phyloP scores from a whole-genome alignment of 2,113 vertebrate genomes.

The Pithys albifrons region DNA sequence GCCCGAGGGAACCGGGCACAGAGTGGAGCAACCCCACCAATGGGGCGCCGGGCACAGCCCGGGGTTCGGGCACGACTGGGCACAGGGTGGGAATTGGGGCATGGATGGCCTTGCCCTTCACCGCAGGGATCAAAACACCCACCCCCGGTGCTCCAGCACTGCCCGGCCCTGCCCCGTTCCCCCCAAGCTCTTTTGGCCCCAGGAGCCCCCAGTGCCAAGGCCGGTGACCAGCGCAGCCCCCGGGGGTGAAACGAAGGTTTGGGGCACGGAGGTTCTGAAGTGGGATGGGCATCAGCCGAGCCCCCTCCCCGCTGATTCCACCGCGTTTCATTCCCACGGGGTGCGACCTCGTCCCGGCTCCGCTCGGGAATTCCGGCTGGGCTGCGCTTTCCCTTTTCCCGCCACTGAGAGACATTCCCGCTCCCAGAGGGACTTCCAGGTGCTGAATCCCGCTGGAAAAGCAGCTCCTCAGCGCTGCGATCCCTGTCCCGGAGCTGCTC shows the following conservation, averaged over 20 bases:
- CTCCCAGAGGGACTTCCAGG: background rate
- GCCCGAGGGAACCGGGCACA: background rate
- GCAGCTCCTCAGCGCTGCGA: accelerated
- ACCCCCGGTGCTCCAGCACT: background rate
- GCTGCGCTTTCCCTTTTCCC: background rate
- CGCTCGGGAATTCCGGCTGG: accelerated
- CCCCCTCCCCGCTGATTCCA: accelerated
- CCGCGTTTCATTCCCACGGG: accelerated
- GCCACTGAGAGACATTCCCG: background rate
- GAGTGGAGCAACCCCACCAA: background rate
- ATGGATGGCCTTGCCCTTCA: background rate
- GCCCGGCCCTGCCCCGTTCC: accelerated
- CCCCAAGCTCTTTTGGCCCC: background rate
- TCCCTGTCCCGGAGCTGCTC: background rate
- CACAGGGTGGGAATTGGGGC: background rate
- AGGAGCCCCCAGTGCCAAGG: background rate
- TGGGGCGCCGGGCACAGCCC: accelerated
- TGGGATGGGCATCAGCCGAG: accelerated
- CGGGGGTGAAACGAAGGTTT: accelerated
- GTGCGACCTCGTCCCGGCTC: background rate
- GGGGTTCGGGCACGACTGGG: background rate
- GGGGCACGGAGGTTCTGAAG: background rate
- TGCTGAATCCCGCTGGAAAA: background rate
- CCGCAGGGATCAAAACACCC: background rate
- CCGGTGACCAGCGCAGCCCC: background rate